A percentile compares a stretch with the other conserved stretches of the same genome.
Evolutionary conservation across 2,797 vertebrate species (phyloP).

Genomic region (Dryobates pubescens): DNA sequence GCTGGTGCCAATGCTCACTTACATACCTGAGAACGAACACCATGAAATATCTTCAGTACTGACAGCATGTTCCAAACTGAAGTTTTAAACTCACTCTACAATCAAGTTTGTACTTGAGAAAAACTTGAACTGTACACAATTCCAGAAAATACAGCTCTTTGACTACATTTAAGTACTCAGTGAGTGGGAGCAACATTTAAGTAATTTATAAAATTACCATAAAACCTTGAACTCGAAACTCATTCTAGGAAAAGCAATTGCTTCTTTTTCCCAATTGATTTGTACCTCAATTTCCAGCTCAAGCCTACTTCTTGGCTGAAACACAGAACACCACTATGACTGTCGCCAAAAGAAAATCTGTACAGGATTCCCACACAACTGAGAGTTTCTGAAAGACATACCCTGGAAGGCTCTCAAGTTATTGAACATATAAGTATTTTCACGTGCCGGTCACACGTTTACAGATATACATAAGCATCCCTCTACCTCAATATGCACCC

Average conservation of each 20-base stretch:
- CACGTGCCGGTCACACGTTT: not conserved
- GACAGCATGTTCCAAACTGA: not conserved
- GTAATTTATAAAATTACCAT: not conserved
- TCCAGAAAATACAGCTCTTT: not conserved
- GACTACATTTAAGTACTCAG: not conserved
- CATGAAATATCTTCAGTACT: not conserved
- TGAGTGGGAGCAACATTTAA: not conserved
- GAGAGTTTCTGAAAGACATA: not conserved
- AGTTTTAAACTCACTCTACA: not conserved
- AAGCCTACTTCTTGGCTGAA: not conserved
- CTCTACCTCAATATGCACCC: fast-evolving
- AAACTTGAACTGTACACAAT: not conserved
- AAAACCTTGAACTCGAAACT: not conserved
- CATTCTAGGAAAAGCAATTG: not conserved
- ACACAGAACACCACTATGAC: not conserved
- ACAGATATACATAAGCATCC: not conserved
- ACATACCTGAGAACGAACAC: not conserved
- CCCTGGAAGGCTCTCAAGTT: not conserved
- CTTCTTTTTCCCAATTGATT: not conserved
- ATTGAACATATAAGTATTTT: not conserved
- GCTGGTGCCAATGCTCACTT: not conserved
- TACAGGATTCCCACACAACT: not conserved
- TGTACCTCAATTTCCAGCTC: not conserved
- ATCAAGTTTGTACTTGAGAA: not conserved
- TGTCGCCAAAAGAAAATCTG: not conserved